Evolutionary conservation across 2,797 vertebrate species (phyloP), one percentile per base, ranked within the genome.

Genomic region (Menidia menidia): DNA sequence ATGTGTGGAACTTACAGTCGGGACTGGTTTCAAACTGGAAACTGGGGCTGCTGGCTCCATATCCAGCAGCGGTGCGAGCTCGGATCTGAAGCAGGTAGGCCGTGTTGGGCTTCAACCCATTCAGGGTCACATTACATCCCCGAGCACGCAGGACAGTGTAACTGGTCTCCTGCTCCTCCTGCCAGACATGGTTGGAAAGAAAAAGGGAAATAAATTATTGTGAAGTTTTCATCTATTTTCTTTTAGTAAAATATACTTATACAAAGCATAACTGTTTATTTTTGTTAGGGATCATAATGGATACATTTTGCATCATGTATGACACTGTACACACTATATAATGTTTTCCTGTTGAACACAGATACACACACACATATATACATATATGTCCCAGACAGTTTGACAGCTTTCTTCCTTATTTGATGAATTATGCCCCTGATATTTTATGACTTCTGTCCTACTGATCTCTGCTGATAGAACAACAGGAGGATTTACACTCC

Each of bases 91-190:
- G 96, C 73, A 99, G 88, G 11, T 99, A 99, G 18, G 91, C 96
- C 4, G 97, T 98, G 73, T 97, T 97, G 31, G 98, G 93, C 94
- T 99, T 99, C 86, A 99, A 94, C 73, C 97, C 94, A 9, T 87
- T 96, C 87, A 99, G 95, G 57, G 97, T 98, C 79, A 98, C 97
- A 0, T 99, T 98, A 62, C 96, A 98, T 75, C 95, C 95, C 76
- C 94, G 95, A 71, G 97, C 96, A 83, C 97, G 96, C 71, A 99
- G 94, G 81, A 99, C 98, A 77, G 97, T 99, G 80, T 99, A 99
- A 91, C 97, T 99, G 75, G 97, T 99, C 93, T 99, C 98, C 94
- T 99, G 98, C 69, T 99, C 97, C 94, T 98, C 97, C 98, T 99
- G 95, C 87, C 48, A 60, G 60, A 77, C 57, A 51, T 12, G 54